Evolutionary conservation across 2,888 invertebrate genomes (phyloP).

Genomic region (Sesamia inferens): DNA sequence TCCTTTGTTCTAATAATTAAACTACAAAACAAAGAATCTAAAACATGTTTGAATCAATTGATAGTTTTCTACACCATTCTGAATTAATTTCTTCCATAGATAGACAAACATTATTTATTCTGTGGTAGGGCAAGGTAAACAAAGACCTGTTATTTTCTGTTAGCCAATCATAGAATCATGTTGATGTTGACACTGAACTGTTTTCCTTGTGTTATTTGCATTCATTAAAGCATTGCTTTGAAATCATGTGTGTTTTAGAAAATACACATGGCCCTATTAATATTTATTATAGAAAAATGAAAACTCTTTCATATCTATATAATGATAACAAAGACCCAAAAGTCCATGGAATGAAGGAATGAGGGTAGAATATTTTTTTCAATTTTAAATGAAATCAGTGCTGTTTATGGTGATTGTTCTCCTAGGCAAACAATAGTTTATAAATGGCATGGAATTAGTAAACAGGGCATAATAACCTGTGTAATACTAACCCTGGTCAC

Average conservation of each 20-base stretch:
- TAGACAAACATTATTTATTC: slow-evolving; percentile 17
- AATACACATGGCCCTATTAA: not conserved
- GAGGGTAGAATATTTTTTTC: too few relatives aligned
- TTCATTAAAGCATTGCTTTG: not conserved
- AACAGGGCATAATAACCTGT: too few relatives aligned
- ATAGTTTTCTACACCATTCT: not conserved
- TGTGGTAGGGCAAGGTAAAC: slow-evolving; percentile 21
- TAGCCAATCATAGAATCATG: slow-evolving; percentile 18
- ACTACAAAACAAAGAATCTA: not conserved
- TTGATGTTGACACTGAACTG: slow-evolving; percentile 7
- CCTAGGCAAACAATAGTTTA: too few relatives aligned
- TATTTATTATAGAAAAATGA: not conserved
- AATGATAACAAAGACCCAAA: not conserved
- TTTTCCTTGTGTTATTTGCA: slow-evolving; percentile 29
- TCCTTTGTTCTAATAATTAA: slow-evolving; percentile 37
- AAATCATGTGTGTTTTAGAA: not conserved
- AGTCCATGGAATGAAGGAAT: too few relatives aligned
- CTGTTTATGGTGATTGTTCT: not conserved
- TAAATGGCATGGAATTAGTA: too few relatives aligned
- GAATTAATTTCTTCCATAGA: slow-evolving; percentile 1
- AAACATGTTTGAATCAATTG: slow-evolving; percentile 20
- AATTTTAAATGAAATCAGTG: not conserved
- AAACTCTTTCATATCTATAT: not conserved
- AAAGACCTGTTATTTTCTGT: slow-evolving; percentile 25
- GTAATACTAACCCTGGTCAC: too few relatives aligned